Evolutionary conservation across 2,797 vertebrate genomes (phyloP).

Genomic region (Sparidentex hasta): DNA sequence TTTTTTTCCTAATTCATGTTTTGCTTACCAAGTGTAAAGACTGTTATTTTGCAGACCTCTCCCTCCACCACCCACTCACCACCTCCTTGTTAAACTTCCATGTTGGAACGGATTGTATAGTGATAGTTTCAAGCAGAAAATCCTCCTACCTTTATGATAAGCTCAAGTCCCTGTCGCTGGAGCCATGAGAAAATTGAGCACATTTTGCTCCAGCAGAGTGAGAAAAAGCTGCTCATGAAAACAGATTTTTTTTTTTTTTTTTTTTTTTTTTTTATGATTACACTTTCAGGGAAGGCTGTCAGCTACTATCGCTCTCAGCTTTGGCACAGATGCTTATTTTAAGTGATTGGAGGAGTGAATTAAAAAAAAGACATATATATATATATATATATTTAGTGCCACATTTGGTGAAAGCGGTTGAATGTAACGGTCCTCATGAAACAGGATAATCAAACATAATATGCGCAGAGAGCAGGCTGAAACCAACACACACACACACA

Average conservation of each 20-base stretch:
- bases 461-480: constrained; percentile 20
- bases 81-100: constrained; percentile 57
- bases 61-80: constrained; percentile 41
- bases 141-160: constrained; percentile 65
- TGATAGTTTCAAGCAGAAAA: constrained; percentile 70
- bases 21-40: constrained; percentile 69
- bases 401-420: constrained; percentile 38
- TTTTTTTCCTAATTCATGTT: constrained; percentile 70
- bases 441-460: constrained; percentile 42
- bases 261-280: constrained; percentile 61
- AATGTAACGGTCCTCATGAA: constrained; percentile 47
- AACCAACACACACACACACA: constrained; percentile 7
- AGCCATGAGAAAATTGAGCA: constrained; percentile 61
- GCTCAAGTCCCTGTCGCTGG: constrained; percentile 44
- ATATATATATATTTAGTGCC: constrained; percentile 47
- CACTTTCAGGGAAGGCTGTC: constrained; percentile 71
- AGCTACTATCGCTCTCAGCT: constrained; percentile 61
- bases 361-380: no score
- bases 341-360: constrained; percentile 49
- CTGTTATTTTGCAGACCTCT: constrained; percentile 51
- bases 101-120: constrained; percentile 47
- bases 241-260: constrained; percentile 55
- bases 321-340: constrained; percentile 68
- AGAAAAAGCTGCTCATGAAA: constrained; percentile 68
- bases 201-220: constrained; percentile 66